Evolutionary conservation across 2,113 vertebrate genomes (phyloP).

Genomic region (Poeciliopsis occidentalis): DNA sequence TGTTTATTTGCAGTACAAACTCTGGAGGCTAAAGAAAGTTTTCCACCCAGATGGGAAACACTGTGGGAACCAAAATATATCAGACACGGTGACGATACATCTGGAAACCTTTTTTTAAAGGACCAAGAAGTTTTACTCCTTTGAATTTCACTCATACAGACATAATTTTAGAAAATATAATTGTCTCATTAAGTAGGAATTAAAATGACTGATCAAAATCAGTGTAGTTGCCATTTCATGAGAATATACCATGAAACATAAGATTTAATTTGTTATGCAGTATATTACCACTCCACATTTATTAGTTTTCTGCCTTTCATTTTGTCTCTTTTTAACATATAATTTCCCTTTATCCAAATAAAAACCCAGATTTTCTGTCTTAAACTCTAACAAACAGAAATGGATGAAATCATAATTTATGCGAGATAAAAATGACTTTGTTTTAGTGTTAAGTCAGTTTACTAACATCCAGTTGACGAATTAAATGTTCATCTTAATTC

Average conservation of each 20-base stretch:
- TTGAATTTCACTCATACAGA: background rate
- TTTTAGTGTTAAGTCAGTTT: background rate
- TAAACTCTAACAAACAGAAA: too few relatives aligned
- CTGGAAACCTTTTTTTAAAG: too few relatives aligned
- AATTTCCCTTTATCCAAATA: too few relatives aligned
- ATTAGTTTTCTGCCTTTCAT: background rate
- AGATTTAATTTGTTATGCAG: background rate
- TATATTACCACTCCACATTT: background rate
- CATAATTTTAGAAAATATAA: background rate
- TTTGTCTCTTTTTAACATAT: background rate
- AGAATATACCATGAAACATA: background rate
- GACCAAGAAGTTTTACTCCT: background rate
- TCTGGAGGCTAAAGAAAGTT: conserved; percentile 5
- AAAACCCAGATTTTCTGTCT: too few relatives aligned
- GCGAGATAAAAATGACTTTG: too few relatives aligned
- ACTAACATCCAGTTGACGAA: background rate
- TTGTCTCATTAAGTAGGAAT: background rate
- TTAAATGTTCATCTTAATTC: background rate
- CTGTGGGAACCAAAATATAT: conserved; percentile 22
- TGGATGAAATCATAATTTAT: too few relatives aligned
- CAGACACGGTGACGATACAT: background rate
- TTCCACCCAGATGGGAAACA: conserved; percentile 47
- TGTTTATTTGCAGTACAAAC: conserved; percentile 27
- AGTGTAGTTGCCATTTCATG: background rate
- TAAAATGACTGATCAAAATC: background rate